A percentile compares a stretch with the other conserved stretches of the same genome.
Conservation (phyloP, 2,888 invertebrate species). For the Conomelus anceps region DNA sequence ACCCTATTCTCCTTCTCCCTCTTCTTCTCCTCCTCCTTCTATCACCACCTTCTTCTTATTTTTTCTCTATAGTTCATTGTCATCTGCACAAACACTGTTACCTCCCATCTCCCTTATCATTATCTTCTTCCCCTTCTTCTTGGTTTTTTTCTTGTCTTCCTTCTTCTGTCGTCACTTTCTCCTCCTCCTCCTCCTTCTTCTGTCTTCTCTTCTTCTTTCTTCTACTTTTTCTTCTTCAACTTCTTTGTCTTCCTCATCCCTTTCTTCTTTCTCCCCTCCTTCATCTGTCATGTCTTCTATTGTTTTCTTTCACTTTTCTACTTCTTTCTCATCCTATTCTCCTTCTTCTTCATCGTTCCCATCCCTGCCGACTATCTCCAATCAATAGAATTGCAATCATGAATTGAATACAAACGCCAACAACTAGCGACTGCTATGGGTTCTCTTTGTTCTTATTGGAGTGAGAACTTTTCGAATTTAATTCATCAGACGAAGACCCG, state of each 20-base stretch:
- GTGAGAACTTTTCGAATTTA: neutral
- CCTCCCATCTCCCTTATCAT: too few relatives aligned
- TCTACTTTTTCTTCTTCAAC: neutral
- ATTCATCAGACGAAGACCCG: neutral
- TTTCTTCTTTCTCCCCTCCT: too few relatives aligned
- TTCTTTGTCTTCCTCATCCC: neutral
- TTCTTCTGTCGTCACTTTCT: neutral
- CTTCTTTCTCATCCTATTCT: neutral
- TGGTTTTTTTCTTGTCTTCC: neutral
- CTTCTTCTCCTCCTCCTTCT: too few relatives aligned
- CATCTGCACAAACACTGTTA: too few relatives aligned
- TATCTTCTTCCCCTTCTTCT: too few relatives aligned
- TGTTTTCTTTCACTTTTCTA: neutral
- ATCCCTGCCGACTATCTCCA: too few relatives aligned
- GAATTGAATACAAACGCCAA: too few relatives aligned
- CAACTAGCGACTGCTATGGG: neutral
- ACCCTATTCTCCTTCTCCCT: neutral
- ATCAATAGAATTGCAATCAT: neutral
- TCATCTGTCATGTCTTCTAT: too few relatives aligned
- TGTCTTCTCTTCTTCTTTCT: neutral
- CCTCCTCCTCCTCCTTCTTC: neutral
- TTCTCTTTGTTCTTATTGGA: neutral
- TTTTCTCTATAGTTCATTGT: too few relatives aligned
- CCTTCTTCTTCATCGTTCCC: neutral
- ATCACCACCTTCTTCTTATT: too few relatives aligned